Evolutionary conservation across 2,797 vertebrate genomes (phyloP), one percentile per base, ranked within the genome.

Genomic region (Dermochelys coriacea): DNA sequence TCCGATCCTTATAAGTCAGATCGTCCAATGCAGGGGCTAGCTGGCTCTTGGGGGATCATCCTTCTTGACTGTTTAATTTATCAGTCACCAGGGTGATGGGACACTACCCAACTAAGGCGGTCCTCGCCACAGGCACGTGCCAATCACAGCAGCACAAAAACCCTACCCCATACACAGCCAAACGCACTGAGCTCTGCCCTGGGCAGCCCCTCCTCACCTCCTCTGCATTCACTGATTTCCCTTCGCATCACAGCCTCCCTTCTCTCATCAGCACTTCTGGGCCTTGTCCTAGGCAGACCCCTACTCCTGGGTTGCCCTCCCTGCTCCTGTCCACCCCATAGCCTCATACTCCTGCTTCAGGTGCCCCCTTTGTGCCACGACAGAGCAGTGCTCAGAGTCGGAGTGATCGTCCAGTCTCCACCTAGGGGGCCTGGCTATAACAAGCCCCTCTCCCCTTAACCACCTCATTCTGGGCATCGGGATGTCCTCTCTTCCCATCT

Each of bases 311-410:
- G 77, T 9, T 19, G 31, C 4, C 37, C n/a, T 84, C 41, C 64
- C 57, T 25, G 50, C 78, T 68, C 75, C 81, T 19, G 45, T 51
- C 59, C 1, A 78, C 85, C 4, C n/a, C 4, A 21, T 5, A 37
- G n/a, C 64, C 18, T 71, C 19, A 10, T 12, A 37, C 4, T 37
- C 19, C 64, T 41, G 10, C 8, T n/a, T 19, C 61, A n/a, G 4
- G 9, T 37, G n/a, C 11, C 9, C n/a, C 2, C n/a, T 41, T 41
- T 3, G 5, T 41, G 19, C n/a, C n/a, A 37, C 0, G n/a, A 71
- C 64, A 71, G 34, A 68, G 64, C 64, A 12, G 64, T 37, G n/a
- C 64, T 37, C 18, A 21, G 61, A 61, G 34, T n/a, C 61, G 64
- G 61, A 19, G 61, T 16, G 5, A 37, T 71, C 10, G 3, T 71